Conservation (phyloP, 2,888 invertebrate genomes). For the Ichneumoninae sp. region DNA sequence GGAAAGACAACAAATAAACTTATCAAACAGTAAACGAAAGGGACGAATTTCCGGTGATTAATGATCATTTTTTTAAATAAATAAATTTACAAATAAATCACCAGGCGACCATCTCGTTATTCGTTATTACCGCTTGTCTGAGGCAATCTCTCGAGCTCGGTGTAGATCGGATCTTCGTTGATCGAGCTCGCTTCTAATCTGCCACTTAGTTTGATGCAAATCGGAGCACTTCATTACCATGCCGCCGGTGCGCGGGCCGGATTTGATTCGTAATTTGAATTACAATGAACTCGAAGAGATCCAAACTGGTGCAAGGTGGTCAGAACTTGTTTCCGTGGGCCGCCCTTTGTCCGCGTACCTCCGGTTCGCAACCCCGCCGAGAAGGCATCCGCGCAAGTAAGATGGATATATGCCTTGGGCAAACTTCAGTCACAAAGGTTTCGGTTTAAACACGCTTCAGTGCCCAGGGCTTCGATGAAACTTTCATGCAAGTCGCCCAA, state of each 20-base stretch:
- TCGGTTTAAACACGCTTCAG: slow-evolving; percentile 7
- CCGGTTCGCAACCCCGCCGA: not conserved
- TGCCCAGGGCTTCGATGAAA: not conserved
- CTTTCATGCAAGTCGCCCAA: slow-evolving; percentile 28
- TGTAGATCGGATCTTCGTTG: not conserved
- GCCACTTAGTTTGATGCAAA: not conserved
- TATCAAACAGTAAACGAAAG: too few relatives aligned
- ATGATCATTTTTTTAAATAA: not conserved
- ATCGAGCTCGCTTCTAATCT: slow-evolving; percentile 4
- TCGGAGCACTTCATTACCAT: slow-evolving; percentile 2
- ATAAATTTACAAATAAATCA: not conserved
- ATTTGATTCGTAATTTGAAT: slow-evolving; percentile 8
- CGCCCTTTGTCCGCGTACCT: not conserved
- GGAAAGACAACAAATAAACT: too few relatives aligned
- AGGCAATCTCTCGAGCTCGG: not conserved
- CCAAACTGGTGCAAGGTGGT: not conserved
- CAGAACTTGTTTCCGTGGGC: slow-evolving; percentile 1
- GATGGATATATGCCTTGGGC: not conserved
- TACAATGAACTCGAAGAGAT: not conserved
- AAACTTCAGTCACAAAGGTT: slow-evolving; percentile 19
- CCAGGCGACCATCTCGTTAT: not conserved
- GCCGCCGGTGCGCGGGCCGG: not conserved
- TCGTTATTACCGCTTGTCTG: not conserved
- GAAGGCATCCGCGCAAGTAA: slow-evolving; percentile 1
- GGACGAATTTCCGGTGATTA: not conserved